Conservation (phyloP, 1,140 invertebrate genomes). For the Heliothis virescens region DNA sequence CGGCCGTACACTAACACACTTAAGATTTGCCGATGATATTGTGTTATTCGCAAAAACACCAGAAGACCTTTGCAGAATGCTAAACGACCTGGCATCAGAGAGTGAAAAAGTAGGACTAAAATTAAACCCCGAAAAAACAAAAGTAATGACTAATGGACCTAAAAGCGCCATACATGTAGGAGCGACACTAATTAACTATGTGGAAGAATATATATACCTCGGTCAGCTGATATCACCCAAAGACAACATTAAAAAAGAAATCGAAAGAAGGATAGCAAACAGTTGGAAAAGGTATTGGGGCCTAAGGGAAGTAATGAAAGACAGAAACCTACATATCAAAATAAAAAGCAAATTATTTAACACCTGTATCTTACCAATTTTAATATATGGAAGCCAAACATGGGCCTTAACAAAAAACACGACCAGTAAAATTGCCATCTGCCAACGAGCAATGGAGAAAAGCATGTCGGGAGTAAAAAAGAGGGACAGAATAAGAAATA, state of each 20-base stretch:
- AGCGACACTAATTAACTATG: constrained; percentile 51
- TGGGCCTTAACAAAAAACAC: neutral
- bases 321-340: constrained; percentile 51
- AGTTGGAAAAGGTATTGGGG: constrained; percentile 60
- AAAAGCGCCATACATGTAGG: neutral
- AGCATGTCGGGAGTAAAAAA: neutral
- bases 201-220: constrained; percentile 62
- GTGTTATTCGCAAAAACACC: no score
- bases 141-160: neutral
- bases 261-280: constrained; percentile 57
- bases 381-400: neutral
- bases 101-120: no score
- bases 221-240: constrained; percentile 59
- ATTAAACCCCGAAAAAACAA: neutral
- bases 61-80: no score
- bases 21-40: no score
- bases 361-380: neutral
- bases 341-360: constrained; percentile 55
- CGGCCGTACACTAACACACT: no score
- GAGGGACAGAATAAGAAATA: neutral
- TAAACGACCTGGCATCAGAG: no score
- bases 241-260: constrained; percentile 54
- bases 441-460: neutral
- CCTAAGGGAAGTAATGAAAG: constrained; percentile 59
- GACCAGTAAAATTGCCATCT: neutral